phyloP scores from a whole-genome alignment of 2,888 invertebrate species.

The Conomelus anceps region DNA sequence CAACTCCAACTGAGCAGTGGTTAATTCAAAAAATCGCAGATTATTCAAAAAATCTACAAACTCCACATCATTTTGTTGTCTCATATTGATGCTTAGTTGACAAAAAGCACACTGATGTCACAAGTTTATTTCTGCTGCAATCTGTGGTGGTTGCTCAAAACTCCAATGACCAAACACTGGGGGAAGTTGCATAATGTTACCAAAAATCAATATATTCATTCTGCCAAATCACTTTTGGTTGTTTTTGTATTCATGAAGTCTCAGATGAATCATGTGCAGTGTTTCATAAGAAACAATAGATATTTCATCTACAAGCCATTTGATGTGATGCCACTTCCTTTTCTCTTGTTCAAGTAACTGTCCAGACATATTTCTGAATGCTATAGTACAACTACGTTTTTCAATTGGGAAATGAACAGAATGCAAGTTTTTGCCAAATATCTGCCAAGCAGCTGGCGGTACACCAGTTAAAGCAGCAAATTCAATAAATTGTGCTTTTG shows the following conservation, averaged over 20 bases:
- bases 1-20: too few species aligned
- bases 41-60: constrained; percentile 30
- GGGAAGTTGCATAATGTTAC: constrained; percentile 35
- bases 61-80: constrained; percentile 4
- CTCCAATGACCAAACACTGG: constrained; percentile 31
- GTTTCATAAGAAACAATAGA: constrained; percentile 34
- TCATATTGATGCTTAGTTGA: constrained; percentile 28
- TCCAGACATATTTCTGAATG: constrained; percentile 22
- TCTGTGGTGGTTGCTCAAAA: not conserved
- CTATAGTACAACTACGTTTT: too few species aligned
- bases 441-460: not conserved
- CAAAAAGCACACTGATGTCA: constrained; percentile 27
- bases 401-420: not conserved
- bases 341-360: constrained; percentile 14
- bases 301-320: constrained; percentile 36
- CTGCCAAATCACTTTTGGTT: constrained; percentile 29
- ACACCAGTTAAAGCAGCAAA: not conserved
- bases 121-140: constrained; percentile 19
- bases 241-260: constrained; percentile 29
- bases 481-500: not conserved
- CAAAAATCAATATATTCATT: constrained; percentile 31
- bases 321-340: constrained; percentile 30
- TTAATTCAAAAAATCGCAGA: constrained; percentile 30
- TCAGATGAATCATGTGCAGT: constrained; percentile 26
- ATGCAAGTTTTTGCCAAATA: constrained; percentile 6